phyloP scores from a whole-genome alignment of 2,888 invertebrate genomes.

The Ashinkailepas kermadecensis region DNA sequence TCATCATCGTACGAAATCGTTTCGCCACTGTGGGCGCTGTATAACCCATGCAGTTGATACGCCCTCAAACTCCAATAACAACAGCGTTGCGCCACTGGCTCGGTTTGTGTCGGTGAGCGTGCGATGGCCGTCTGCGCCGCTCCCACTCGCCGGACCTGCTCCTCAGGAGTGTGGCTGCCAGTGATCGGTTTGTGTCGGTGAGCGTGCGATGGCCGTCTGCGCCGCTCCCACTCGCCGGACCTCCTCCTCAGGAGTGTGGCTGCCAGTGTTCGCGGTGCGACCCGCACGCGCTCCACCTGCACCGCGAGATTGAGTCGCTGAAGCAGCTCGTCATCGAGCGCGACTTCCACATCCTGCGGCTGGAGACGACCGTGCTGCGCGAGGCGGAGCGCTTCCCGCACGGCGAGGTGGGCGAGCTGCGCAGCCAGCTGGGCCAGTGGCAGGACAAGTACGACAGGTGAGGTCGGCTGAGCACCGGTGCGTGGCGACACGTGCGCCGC shows the following conservation, averaged over 20 bases:
- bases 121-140: too few relatives aligned
- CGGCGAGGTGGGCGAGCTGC: slow-evolving; percentile 65
- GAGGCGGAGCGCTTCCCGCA: slow-evolving; percentile 57
- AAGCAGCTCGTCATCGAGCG: slow-evolving; percentile 72
- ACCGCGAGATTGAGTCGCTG: slow-evolving; percentile 77
- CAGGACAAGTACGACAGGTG: slow-evolving; percentile 86
- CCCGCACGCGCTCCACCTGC: slow-evolving; percentile 54
- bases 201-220: too few relatives aligned
- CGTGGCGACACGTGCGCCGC: too few relatives aligned
- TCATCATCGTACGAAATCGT: too few relatives aligned
- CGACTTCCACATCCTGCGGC: slow-evolving; percentile 71
- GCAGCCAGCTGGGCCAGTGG: slow-evolving; percentile 77
- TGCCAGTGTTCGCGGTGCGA: slow-evolving; percentile 52
- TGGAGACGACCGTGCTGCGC: slow-evolving; percentile 77
- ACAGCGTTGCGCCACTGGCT: too few relatives aligned
- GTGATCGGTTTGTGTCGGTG: slow-evolving; percentile 46
- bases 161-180: slow-evolving; percentile 53
- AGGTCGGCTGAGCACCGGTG: background rate
- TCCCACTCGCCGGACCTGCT: too few relatives aligned
- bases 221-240: too few relatives aligned
- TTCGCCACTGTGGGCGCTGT: too few relatives aligned
- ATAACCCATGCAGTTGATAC: too few relatives aligned
- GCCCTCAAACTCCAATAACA: too few relatives aligned
- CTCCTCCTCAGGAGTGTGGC: slow-evolving; percentile 48
- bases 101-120: too few relatives aligned